A percentile compares a stretch with the other conserved stretches of the same genome.
These are phyloP conservation scores for Leptosomus discolor DNA, from an alignment of 2,113 vertebrate genomes.

Conservation along the genomic window DNA sequence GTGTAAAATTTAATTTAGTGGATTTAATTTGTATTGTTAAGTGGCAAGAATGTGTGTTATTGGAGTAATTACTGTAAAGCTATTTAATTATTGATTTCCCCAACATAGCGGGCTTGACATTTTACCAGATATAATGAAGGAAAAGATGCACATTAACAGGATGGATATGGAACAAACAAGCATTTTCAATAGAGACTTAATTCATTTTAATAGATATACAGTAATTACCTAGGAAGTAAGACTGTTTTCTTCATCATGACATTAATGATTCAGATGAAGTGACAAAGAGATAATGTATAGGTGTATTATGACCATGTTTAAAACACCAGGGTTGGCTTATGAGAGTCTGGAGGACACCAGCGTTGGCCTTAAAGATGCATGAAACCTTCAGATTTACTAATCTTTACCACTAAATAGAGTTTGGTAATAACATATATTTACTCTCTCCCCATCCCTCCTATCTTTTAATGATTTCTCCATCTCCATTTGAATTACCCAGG, in stretches of 20 bases:
- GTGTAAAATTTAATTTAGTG: constrained; percentile 57
- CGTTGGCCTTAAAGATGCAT: constrained; percentile 10
- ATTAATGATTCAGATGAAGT: constrained; percentile 64
- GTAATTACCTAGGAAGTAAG: constrained; percentile 68
- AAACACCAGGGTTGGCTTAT: constrained; percentile 13
- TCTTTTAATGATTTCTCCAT: constrained; percentile 1
- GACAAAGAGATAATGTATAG: constrained; percentile 38
- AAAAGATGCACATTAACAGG: constrained; percentile 67
- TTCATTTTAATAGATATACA: constrained; percentile 72
- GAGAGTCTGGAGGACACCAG: constrained; percentile 14
- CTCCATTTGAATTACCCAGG: neutral
- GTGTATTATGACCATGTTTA: constrained; percentile 40
- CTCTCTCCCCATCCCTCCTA: neutral
- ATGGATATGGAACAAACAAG: constrained; percentile 70
- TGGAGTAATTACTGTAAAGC: constrained; percentile 71
- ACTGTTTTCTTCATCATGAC: constrained; percentile 57
- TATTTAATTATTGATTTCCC: constrained; percentile 79
- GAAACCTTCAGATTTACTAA: constrained; percentile 29
- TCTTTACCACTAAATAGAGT: neutral
- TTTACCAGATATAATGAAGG: constrained; percentile 73
- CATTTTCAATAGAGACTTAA: constrained; percentile 68
- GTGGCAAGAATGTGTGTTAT: constrained; percentile 61
- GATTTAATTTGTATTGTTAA: constrained; percentile 67
- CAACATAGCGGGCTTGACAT: constrained; percentile 65
- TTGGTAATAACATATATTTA: neutral